Evolutionary conservation across 2,888 invertebrate genomes (phyloP), one percentile per base, ranked within the genome.

Genomic region (Ditula angustiorana): DNA sequence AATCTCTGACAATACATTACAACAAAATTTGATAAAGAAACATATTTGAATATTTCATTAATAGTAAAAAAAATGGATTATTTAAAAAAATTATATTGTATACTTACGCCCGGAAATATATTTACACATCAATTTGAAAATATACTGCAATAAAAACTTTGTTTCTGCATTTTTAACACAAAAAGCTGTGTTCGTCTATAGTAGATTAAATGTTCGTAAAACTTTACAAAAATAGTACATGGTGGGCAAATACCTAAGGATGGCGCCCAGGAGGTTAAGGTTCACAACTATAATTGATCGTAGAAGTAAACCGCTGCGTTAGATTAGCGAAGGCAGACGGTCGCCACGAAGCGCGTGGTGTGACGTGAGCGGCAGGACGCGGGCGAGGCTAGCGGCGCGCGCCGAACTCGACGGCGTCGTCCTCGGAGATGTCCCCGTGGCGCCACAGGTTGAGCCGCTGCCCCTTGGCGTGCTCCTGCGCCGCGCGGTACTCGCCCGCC

Each of bases 361-460:
- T 1, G 23, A 21, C 21, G 53, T 10, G 28, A 4, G 28, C 0
- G 79, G 68, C 46, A 74, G 75, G 73, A 77, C 64, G 69, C 68
- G 66, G 64, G 55, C 2, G 60, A 11, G 23, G 85, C 83, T 90
- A 93, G 88, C 92, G 92, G 44, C 92, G 86, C 71, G 87, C 90
- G 1, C 93, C 93, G 71, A 93, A 93, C 82, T 93, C 93, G 2
- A 83, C 82, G 4, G 97, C 97, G 85, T 98, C 98, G 79, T 98
- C 98, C 70, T 97, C 98, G 67, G 97, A 97, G 90, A 99, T 98
- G 89, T 99, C 99, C n/a, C 99, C 99, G 85, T 99, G 99, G 82
- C 97, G 96, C 99, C 99, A 99, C 78, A 99, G 96, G 88, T 97
- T 97, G 77, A 95, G 94, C 85, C 98, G 98, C 74, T 95, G 95